phyloP scores from a whole-genome alignment of 2,113 vertebrate species.

The Calidris pugnax region DNA sequence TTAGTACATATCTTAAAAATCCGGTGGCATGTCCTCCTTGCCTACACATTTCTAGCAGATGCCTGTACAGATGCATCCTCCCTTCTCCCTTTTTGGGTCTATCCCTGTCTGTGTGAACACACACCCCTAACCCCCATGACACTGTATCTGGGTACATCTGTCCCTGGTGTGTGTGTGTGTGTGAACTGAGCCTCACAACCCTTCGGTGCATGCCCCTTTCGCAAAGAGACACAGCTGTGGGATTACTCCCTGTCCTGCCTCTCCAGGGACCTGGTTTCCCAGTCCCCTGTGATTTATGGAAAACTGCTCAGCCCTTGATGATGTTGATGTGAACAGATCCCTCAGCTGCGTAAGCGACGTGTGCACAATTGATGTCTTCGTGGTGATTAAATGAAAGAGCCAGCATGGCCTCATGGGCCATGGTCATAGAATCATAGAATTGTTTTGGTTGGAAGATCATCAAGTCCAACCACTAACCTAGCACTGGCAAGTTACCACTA shows the following conservation, averaged over 20 bases:
- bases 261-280: not conserved
- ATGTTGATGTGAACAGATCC: not conserved
- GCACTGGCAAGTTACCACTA: not conserved
- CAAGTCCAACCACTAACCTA: not conserved
- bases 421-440: not conserved
- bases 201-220: not conserved
- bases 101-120: not conserved
- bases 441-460: not conserved
- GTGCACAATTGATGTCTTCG: not conserved
- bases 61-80: not conserved
- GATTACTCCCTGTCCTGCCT: not conserved
- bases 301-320: not conserved
- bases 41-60: not conserved
- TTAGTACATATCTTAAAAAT: not conserved
- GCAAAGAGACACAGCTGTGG: not conserved
- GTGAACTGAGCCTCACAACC: not conserved
- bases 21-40: not conserved
- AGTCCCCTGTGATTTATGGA: not conserved
- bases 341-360: not conserved
- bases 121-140: rapidly evolving
- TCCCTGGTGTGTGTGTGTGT: not conserved
- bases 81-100: not conserved
- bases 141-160: not conserved
- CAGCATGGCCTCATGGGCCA: not conserved
- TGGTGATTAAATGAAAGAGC: not conserved